These are phyloP conservation scores for Dolichomitus sp. DNA, from an alignment of 2,888 invertebrate species.

Conservation along the genomic window DNA sequence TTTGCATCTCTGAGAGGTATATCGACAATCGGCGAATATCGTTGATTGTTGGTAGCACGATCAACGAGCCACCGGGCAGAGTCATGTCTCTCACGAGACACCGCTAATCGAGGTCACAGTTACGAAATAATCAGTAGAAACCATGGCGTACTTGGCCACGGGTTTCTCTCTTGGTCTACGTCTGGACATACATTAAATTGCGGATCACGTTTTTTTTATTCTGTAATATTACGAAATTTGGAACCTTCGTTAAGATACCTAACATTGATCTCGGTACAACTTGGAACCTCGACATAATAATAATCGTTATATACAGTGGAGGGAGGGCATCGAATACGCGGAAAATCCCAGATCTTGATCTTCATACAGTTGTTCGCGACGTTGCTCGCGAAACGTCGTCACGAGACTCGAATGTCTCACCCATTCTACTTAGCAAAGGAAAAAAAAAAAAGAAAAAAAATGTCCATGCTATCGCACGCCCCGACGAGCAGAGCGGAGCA, in stretches of 20 bases:
- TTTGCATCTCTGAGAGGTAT: neutral
- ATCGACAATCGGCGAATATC: neutral
- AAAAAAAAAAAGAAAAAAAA: neutral
- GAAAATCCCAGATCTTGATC: constrained; percentile 4
- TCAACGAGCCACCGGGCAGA: neutral
- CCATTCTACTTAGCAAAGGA: neutral
- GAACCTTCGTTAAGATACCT: neutral
- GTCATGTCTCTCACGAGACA: constrained; percentile 55
- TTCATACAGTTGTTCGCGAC: neutral
- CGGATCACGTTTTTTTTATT: constrained; percentile 52
- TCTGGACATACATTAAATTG: constrained; percentile 24
- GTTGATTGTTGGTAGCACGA: constrained; percentile 13
- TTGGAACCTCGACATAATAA: neutral
- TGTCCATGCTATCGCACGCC: constrained; percentile 14
- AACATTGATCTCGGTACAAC: neutral
- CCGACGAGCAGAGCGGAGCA: neutral
- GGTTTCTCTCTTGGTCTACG: constrained; percentile 33
- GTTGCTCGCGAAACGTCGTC: constrained; percentile 25
- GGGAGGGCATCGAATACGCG: neutral
- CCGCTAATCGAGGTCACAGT: constrained; percentile 70
- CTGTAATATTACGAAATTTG: constrained; percentile 38
- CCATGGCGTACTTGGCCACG: constrained; percentile 57
- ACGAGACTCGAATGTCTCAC: constrained; percentile 26
- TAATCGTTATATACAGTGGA: neutral
- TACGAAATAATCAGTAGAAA: constrained; percentile 71